Conservation (phyloP, 2,113 vertebrate species). For the Narcine bancroftii region DNA sequence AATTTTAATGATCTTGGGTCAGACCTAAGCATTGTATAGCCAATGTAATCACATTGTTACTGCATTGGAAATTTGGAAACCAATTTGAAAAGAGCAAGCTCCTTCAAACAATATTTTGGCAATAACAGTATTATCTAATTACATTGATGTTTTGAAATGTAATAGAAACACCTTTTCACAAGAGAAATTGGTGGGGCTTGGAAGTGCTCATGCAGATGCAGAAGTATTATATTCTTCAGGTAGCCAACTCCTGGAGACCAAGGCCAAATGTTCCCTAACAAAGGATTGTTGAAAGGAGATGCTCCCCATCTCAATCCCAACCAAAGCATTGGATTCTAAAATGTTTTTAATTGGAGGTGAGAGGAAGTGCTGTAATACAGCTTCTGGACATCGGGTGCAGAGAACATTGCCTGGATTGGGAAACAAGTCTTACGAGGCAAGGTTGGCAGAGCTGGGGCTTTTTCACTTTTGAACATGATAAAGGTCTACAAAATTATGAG, state of each 20-base stretch:
- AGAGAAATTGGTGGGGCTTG: not conserved
- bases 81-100: not conserved
- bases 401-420: no score
- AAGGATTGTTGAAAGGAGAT: not conserved
- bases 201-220: not conserved
- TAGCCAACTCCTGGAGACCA: not conserved
- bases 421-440: no score
- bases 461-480: no score
- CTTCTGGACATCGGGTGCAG: no score
- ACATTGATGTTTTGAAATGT: not conserved
- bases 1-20: not conserved
- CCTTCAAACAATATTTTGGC: not conserved
- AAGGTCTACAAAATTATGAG: no score
- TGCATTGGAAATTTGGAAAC: not conserved
- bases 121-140: not conserved
- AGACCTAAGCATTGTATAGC: not conserved
- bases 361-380: no score
- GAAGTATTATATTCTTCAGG: no score
- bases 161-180: not conserved
- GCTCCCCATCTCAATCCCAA: not conserved
- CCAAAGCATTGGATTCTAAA: no score
- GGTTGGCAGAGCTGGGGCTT: no score
- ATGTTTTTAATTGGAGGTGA: no score
- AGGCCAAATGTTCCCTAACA: not conserved
- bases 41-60: not conserved